Percentiles rank a stretch among this genome's conserved stretches.
These are phyloP conservation scores for Hypomecis punctinalis DNA, from an alignment of 2,888 invertebrate genomes.

Conservation along the genomic window DNA sequence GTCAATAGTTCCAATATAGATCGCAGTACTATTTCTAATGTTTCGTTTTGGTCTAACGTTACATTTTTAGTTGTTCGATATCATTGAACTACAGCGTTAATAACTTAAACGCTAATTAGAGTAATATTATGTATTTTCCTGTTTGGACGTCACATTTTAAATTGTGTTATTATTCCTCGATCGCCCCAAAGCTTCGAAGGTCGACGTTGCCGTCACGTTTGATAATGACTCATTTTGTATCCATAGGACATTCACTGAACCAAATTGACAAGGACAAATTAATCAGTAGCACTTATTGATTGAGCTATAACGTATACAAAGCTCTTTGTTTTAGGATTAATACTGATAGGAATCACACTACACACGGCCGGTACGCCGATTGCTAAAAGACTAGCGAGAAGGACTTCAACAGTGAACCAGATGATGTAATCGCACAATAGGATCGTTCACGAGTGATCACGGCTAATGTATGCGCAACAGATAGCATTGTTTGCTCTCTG, in stretches of 20 bases:
- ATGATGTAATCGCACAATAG: constrained; percentile 50
- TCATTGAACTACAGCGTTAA: not conserved
- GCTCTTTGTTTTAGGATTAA: constrained; percentile 21
- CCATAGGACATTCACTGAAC: constrained; percentile 27
- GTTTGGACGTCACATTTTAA: constrained; percentile 11
- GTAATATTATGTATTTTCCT: constrained; percentile 10
- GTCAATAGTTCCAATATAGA: constrained; percentile 41
- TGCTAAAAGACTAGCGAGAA: not conserved
- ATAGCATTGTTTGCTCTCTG: constrained; percentile 74
- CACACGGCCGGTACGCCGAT: not conserved
- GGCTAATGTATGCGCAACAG: constrained; percentile 64
- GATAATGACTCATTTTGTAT: constrained; percentile 27
- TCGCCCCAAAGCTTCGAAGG: constrained; percentile 20
- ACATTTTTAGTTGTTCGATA: not conserved
- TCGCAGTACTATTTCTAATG: constrained; percentile 20
- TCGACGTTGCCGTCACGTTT: constrained; percentile 20
- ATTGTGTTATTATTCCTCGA: constrained; percentile 14
- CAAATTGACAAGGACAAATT: constrained; percentile 28
- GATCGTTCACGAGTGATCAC: constrained; percentile 57
- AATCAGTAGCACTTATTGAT: constrained; percentile 20
- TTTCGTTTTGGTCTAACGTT: constrained; percentile 15
- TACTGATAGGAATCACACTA: constrained; percentile 4
- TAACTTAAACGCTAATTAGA: not conserved
- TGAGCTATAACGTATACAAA: constrained; percentile 9
- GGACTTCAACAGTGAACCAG: constrained; percentile 18